These are phyloP conservation scores for Melanotaenia nigrans DNA, from an alignment of 2,797 vertebrate genomes.

Conservation along the genomic window DNA sequence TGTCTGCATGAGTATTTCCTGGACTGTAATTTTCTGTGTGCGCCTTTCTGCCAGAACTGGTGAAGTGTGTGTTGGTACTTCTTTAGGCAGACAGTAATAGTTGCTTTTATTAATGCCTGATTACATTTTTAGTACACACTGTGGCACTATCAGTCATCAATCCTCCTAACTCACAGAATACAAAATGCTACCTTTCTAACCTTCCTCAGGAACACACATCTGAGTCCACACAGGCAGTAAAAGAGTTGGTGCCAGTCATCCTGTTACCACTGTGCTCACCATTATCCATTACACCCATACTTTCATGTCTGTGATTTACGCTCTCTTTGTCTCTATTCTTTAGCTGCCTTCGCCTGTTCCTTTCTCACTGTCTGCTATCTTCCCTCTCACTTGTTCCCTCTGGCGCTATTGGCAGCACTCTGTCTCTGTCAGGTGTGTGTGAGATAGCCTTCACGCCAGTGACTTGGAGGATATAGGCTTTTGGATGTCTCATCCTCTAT, in stretches of 20 bases:
- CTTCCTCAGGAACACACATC: conserved; percentile 35
- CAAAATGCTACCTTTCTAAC: conserved; percentile 32
- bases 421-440: conserved; percentile 76
- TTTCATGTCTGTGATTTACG: conserved; percentile 40
- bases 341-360: conserved; percentile 25
- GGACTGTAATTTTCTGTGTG: conserved; percentile 33
- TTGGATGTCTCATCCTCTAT: conserved; percentile 52
- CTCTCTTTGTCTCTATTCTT: conserved; percentile 49
- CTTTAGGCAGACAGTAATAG: conserved; percentile 67
- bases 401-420: conserved; percentile 73
- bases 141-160: conserved; percentile 31
- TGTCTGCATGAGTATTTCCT: conserved; percentile 43
- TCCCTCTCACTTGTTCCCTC: conserved; percentile 62
- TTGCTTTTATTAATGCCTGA: conserved; percentile 80
- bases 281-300: conserved; percentile 46
- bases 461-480: conserved; percentile 69
- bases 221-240: conserved; percentile 45
- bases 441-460: conserved; percentile 73
- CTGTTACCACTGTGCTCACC: conserved; percentile 37
- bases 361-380: conserved; percentile 56
- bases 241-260: conserved; percentile 26
- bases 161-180: conserved; percentile 41
- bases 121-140: conserved; percentile 72
- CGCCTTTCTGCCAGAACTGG: conserved; percentile 39
- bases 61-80: conserved; percentile 61